Conservation (phyloP, 2,797 vertebrate genomes). For the Epinephelus coioides region DNA sequence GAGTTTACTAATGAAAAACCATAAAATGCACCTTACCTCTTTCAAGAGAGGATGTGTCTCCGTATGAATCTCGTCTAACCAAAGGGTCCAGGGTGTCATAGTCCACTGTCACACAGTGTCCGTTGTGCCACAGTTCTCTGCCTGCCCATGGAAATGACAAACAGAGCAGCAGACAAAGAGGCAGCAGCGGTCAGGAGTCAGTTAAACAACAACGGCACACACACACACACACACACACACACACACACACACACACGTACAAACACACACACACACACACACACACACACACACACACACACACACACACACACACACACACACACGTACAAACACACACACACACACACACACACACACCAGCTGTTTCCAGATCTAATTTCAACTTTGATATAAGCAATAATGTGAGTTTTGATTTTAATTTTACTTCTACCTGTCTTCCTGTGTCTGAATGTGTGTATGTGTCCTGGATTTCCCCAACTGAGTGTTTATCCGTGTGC, state of each 20-base stretch:
- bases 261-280: not conserved
- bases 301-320: not conserved
- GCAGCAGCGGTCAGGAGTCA: constrained; percentile 51
- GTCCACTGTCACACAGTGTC: constrained; percentile 85
- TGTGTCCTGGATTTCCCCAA: constrained; percentile 14
- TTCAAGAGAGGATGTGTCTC: constrained; percentile 75
- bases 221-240: not conserved
- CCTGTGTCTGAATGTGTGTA: not conserved
- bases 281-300: constrained; percentile 20
- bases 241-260: too few relatives aligned
- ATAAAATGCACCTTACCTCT: constrained; percentile 78
- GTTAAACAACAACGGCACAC: constrained; percentile 47
- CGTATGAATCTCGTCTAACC: constrained; percentile 90
- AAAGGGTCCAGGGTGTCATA: constrained; percentile 90
- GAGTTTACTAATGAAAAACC: not conserved
- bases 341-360: not conserved
- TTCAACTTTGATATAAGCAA: constrained; percentile 6
- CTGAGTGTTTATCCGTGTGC: constrained; percentile 30
- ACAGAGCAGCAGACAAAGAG: constrained; percentile 41
- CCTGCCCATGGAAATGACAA: constrained; percentile 74
- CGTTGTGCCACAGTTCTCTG: constrained; percentile 85
- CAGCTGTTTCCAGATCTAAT: constrained; percentile 23
- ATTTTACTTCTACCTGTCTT: not conserved
- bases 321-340: not conserved
- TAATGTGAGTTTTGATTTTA: not conserved